A percentile compares a stretch with the other conserved stretches of the same genome.
phyloP scores from a whole-genome alignment of 2,113 vertebrate genomes.

The Thryonomys swinderianus region DNA sequence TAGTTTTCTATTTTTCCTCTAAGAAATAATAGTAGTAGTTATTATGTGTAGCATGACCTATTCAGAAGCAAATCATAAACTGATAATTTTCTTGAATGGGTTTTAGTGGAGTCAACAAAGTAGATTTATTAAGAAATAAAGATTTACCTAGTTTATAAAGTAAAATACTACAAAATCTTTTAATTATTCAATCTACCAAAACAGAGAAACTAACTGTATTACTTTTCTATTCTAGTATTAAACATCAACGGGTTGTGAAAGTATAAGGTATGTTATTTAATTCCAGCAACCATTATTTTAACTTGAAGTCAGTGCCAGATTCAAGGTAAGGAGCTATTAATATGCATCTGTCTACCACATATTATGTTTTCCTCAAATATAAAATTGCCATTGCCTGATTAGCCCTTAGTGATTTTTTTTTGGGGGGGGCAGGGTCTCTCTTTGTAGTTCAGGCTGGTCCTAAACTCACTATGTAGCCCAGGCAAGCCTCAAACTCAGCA shows the following conservation, averaged over 20 bases:
- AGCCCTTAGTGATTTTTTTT: neutral
- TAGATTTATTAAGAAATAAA: neutral
- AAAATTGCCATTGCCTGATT: neutral
- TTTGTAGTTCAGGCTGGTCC: too few species aligned
- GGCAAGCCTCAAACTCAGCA: too few species aligned
- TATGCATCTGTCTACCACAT: fast-evolving
- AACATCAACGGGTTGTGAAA: neutral
- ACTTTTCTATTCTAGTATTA: neutral
- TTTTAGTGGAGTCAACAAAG: neutral
- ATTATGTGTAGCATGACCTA: neutral
- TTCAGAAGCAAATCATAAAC: neutral
- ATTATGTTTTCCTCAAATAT: neutral
- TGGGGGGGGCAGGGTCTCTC: too few species aligned
- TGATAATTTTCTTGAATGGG: neutral
- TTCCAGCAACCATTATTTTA: neutral
- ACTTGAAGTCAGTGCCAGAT: neutral
- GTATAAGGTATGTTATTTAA: neutral
- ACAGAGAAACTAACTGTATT: neutral
- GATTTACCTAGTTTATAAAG: neutral
- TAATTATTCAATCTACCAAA: neutral
- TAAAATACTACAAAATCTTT: neutral
- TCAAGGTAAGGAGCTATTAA: neutral
- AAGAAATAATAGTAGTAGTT: neutral
- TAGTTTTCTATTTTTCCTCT: neutral
- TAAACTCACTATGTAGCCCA: too few species aligned